Evolutionary conservation across 2,113 vertebrate species (phyloP).

Genomic region (Passer domesticus): DNA sequence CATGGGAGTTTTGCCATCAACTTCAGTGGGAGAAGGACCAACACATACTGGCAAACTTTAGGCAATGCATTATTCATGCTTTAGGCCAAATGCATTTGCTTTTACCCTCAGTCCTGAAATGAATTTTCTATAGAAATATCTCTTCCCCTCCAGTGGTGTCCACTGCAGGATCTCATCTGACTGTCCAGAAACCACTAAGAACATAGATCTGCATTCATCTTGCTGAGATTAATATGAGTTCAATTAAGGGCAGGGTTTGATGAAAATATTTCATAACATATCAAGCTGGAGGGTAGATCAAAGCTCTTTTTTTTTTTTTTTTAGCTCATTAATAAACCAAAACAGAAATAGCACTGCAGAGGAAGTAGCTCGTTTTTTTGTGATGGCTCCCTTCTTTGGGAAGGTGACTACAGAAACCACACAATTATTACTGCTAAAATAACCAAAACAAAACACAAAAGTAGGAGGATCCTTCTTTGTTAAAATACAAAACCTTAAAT

Average conservation of each 20-base stretch:
- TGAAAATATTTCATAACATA: constrained; percentile 2
- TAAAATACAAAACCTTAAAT: background rate
- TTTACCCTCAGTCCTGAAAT: background rate
- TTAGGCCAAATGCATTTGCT: background rate
- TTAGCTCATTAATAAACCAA: constrained; percentile 6
- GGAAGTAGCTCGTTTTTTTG: constrained; percentile 1
- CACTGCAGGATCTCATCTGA: background rate
- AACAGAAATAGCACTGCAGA: background rate
- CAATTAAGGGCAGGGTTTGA: background rate
- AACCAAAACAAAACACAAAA: background rate
- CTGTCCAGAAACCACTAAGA: background rate
- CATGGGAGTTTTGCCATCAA: background rate
- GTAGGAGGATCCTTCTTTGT: background rate
- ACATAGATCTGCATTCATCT: background rate
- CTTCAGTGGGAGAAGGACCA: background rate
- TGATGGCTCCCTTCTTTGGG: background rate
- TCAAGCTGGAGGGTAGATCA: background rate
- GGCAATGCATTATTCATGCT: background rate
- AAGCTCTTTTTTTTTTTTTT: background rate
- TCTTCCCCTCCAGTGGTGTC: background rate
- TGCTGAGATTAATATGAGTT: background rate
- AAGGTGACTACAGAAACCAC: constrained; percentile 29
- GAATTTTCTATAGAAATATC: background rate
- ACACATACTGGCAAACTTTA: background rate
- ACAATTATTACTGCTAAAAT: background rate